Evolutionary conservation across 2,888 invertebrate species (phyloP).

Genomic region (Bursaphelenchus okinawaensis): DNA sequence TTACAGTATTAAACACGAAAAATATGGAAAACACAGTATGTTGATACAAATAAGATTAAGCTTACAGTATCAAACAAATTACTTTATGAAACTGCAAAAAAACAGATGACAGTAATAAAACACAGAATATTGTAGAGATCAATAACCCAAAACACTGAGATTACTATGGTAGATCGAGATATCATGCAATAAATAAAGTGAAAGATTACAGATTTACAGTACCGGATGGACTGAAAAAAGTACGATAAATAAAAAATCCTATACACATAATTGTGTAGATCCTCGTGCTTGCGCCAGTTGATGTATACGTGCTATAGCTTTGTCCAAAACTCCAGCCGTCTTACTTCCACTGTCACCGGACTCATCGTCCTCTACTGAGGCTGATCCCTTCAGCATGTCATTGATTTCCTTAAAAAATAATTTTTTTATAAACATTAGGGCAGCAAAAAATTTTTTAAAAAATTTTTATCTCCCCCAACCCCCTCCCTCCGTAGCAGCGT

Average conservation of each 20-base stretch:
- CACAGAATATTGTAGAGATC: too few relatives aligned
- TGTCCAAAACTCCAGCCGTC: constrained; percentile 23
- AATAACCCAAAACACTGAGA: too few relatives aligned
- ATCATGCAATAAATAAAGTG: neutral
- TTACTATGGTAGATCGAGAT: too few relatives aligned
- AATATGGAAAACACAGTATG: too few relatives aligned
- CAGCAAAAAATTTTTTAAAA: too few relatives aligned
- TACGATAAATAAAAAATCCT: neutral
- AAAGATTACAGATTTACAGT: neutral
- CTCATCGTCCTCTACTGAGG: constrained; percentile 7
- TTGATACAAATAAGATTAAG: too few relatives aligned
- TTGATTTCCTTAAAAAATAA: constrained; percentile 4
- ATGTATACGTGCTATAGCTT: constrained; percentile 33
- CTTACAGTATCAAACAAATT: too few relatives aligned
- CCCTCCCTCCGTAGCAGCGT: too few relatives aligned
- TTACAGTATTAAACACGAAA: too few relatives aligned
- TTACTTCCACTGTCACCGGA: neutral
- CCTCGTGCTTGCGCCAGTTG: constrained; percentile 11
- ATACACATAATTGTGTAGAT: constrained; percentile 2
- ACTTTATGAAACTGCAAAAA: too few relatives aligned
- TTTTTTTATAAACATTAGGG: neutral
- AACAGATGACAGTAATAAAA: too few relatives aligned
- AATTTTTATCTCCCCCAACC: too few relatives aligned
- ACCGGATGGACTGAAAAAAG: neutral
- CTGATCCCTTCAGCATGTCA: neutral